Evolutionary conservation across 2,888 invertebrate genomes (phyloP), one percentile per base, ranked within the genome.

Genomic region (Cephonodes hylas): DNA sequence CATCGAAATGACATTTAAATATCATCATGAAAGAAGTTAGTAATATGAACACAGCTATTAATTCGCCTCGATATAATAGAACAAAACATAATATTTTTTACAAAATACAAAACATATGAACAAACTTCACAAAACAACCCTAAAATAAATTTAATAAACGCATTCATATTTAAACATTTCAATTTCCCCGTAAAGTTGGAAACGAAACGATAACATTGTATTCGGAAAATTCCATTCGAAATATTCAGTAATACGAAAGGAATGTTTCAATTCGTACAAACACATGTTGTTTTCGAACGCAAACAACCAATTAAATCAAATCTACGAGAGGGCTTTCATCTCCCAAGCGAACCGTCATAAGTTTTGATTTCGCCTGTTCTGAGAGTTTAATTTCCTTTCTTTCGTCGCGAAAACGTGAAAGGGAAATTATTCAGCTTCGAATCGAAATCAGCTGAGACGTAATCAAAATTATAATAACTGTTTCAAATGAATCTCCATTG

Each of bases 391-490:
- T 53, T 53, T 53, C 53, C 53, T 53, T 53, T 53, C 53, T 53
- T 53, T 53, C 53, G 31, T 53, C 27, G 53, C 15, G 31, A 22
- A n/a, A 42, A 15, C 15, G 48, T 45, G 18, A 59, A 42, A 46
- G 34, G 31, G 31, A 56, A 60, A 60, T 61, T 58, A 64, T 67
- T 71, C 61, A 67, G 65, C 62, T 66, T 70, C 59, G 58, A 79
- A 81, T 74, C 70, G 76, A 80, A 80, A 76, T 80, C 80, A 79
- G 77, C 75, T 73, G 77, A 72, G 73, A 77, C 76, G 73, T 82
- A 83, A 85, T 88, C 82, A 81, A 84, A 86, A 84, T 87, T 85
- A 85, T 83, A 85, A 86, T 83, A 82, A 81, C 79, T 74, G 80
- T 75, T 77, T 71, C 80, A 81, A 75, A 76, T 74, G 68, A 64